A percentile compares a stretch with the other conserved stretches of the same genome.
phyloP scores from a whole-genome alignment of 2,797 vertebrate genomes.

The Adelosebastes latens region DNA sequence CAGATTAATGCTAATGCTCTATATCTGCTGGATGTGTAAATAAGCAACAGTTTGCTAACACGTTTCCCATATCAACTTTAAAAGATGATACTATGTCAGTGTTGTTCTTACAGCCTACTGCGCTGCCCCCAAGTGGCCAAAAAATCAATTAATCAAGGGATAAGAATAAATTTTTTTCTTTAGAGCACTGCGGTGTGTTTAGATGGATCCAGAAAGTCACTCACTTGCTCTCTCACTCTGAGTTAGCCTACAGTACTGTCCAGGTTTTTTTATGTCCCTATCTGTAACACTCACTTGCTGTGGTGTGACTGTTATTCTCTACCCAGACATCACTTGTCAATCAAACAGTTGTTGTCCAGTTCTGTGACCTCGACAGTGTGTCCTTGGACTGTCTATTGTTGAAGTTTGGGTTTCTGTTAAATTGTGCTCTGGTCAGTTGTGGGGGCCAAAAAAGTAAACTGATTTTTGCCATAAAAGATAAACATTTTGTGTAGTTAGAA shows the following conservation, averaged over 20 bases:
- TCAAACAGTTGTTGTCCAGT: conserved; percentile 13
- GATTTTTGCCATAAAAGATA: background rate
- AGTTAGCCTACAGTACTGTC: background rate
- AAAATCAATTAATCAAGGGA: background rate
- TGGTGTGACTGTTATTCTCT: background rate
- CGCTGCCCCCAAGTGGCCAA: background rate
- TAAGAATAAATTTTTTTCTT: background rate
- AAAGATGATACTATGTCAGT: background rate
- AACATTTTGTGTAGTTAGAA: background rate
- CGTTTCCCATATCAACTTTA: background rate
- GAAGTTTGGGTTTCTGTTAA: background rate
- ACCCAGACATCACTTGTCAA: conserved; percentile 30
- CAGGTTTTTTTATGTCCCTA: background rate
- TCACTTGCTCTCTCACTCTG: background rate
- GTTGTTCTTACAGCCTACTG: no score
- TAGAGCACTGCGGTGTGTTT: background rate
- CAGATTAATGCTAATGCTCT: no score
- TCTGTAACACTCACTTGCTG: background rate
- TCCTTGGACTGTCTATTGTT: background rate
- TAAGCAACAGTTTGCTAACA: no score
- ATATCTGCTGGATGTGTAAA: no score
- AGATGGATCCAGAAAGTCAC: background rate
- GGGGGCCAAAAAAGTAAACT: background rate
- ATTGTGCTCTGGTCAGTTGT: background rate
- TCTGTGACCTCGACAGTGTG: background rate